A percentile compares a stretch with the other conserved stretches of the same genome.
Conservation (phyloP, 2,797 vertebrate species). For the Oryzias sinensis region DNA sequence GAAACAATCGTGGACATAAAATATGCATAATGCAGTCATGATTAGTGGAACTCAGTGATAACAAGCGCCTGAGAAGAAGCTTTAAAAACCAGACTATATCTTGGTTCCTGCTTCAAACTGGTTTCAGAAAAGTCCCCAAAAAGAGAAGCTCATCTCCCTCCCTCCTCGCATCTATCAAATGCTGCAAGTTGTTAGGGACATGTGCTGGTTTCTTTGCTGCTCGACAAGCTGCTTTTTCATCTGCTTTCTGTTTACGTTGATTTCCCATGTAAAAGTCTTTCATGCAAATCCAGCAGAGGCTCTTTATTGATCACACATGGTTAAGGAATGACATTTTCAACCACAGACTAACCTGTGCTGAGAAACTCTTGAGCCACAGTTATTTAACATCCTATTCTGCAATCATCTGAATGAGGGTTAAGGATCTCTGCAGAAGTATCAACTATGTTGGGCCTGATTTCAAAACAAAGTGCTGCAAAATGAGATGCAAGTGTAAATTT, state of each 20-base stretch:
- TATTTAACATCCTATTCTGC: slow-evolving; percentile 21
- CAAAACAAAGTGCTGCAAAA: too few species aligned
- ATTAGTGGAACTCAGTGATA: slow-evolving; percentile 62
- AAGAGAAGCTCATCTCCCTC: slow-evolving; percentile 48
- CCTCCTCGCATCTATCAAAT: slow-evolving; percentile 39
- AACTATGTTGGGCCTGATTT: too few species aligned
- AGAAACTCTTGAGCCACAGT: slow-evolving; percentile 20
- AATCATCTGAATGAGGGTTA: slow-evolving; percentile 13
- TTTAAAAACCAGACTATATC: slow-evolving; percentile 45
- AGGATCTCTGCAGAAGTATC: slow-evolving; percentile 2
- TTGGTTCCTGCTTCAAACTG: slow-evolving; percentile 74
- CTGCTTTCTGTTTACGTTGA: slow-evolving; percentile 61
- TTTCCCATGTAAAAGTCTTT: slow-evolving; percentile 58
- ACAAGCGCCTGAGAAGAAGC: slow-evolving; percentile 59
- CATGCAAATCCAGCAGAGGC: slow-evolving; percentile 52
- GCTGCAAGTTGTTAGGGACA: slow-evolving; percentile 37
- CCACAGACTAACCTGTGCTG: slow-evolving; percentile 27
- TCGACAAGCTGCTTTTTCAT: slow-evolving; percentile 42
- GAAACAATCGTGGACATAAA: slow-evolving; percentile 42
- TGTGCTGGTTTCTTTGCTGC: slow-evolving; percentile 32
- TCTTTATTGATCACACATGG: slow-evolving; percentile 60
- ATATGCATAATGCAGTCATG: slow-evolving; percentile 66
- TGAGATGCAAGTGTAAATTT: too few species aligned
- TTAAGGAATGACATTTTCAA: slow-evolving; percentile 41
- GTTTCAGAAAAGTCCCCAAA: slow-evolving; percentile 62